Percentiles rank a stretch among this genome's conserved stretches.
phyloP scores from a whole-genome alignment of 2,113 vertebrate genomes.

The Noctilio leporinus region DNA sequence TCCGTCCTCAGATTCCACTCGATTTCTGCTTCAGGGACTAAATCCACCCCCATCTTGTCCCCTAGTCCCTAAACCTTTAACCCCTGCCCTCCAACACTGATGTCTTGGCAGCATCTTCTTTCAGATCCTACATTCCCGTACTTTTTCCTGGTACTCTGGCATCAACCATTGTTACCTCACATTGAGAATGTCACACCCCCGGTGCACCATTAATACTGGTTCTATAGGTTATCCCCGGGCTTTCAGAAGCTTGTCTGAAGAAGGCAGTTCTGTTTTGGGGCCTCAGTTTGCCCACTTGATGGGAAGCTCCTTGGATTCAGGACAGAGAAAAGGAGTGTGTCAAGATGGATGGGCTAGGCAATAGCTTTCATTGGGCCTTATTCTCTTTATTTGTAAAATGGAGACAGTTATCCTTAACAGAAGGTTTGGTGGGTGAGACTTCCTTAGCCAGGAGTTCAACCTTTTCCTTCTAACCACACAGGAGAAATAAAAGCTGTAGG shows the following conservation, averaged over 20 bases:
- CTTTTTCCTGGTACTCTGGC: not conserved
- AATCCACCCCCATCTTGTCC: too few relatives aligned
- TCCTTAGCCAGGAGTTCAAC: not conserved
- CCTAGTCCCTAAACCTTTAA: not conserved
- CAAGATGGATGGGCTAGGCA: not conserved
- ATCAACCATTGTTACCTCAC: not conserved
- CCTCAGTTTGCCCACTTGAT: not conserved
- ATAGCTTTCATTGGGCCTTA: not conserved
- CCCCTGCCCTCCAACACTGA: not conserved
- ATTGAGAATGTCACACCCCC: not conserved
- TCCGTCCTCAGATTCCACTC: not conserved
- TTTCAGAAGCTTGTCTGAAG: not conserved
- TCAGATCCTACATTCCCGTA: not conserved
- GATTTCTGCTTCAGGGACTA: not conserved
- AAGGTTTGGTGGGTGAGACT: not conserved
- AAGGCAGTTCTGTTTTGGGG: not conserved
- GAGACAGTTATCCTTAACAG: not conserved
- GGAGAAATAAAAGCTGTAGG: not conserved
- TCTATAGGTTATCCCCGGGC: not conserved
- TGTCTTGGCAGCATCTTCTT: not conserved
- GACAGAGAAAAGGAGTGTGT: not conserved
- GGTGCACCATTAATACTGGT: not conserved
- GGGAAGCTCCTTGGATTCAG: not conserved
- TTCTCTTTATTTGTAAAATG: not conserved
- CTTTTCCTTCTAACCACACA: not conserved